A percentile compares a stretch with the other conserved stretches of the same genome.
Evolutionary conservation across 2,797 vertebrate genomes (phyloP).

Genomic region (Eulemur albifrons): DNA sequence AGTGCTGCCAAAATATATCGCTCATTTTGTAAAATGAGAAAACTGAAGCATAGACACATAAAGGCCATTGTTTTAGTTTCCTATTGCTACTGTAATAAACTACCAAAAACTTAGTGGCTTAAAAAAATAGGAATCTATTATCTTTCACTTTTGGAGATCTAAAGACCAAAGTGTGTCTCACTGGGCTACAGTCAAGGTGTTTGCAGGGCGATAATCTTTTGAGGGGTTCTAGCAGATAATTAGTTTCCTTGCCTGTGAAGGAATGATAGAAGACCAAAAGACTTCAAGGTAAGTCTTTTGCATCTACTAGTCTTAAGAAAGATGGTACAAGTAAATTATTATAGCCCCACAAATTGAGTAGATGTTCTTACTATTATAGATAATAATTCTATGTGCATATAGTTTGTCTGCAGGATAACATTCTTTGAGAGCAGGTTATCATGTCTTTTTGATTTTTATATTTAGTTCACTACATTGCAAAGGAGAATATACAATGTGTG

Average conservation of each 20-base stretch:
- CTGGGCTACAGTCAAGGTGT: neutral
- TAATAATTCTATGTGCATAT: neutral
- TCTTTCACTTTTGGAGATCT: neutral
- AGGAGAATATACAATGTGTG: neutral
- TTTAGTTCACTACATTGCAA: neutral
- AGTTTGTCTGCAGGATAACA: neutral
- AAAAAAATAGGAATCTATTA: neutral
- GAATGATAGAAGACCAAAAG: neutral
- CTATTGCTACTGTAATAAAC: neutral
- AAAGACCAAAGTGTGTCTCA: neutral
- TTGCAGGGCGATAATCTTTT: neutral
- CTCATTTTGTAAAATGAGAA: neutral
- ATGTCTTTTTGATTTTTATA: neutral
- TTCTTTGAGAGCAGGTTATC: neutral
- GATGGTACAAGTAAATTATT: neutral
- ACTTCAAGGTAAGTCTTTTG: neutral
- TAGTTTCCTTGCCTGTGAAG: neutral
- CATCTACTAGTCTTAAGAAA: neutral
- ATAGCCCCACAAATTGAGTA: neutral
- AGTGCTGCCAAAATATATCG: neutral
- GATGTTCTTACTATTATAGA: neutral
- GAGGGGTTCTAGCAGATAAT: no score
- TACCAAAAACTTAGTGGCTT: neutral
- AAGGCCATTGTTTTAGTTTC: neutral
- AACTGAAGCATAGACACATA: neutral